Evolutionary conservation across 2,797 vertebrate genomes (phyloP).

Genomic region (Pantherophis alleghaniensis): DNA sequence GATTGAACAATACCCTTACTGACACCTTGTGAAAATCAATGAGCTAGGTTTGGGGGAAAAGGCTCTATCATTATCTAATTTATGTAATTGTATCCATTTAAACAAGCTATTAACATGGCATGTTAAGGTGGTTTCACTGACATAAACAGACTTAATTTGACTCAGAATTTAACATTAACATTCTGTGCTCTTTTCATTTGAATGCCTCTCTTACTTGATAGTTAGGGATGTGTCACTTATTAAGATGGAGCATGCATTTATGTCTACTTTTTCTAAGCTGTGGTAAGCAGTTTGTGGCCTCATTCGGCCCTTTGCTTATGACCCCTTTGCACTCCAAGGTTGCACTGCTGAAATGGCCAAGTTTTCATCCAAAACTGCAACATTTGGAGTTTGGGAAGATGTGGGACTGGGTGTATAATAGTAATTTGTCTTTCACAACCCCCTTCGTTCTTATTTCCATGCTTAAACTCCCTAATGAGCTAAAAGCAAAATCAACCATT

Average conservation of each 20-base stretch:
- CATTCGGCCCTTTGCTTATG: background rate
- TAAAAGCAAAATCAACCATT: background rate
- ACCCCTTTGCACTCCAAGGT: background rate
- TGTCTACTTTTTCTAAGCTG: background rate
- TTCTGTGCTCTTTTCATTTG: background rate
- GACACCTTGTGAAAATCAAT: background rate
- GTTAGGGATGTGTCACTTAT: background rate
- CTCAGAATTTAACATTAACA: slow-evolving; percentile 17
- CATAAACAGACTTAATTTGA: background rate
- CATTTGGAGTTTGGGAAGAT: background rate
- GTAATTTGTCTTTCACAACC: background rate
- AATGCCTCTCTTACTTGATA: background rate
- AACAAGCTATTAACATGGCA: background rate
- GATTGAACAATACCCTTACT: background rate
- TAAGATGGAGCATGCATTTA: background rate
- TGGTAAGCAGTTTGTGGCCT: background rate
- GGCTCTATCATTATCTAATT: background rate
- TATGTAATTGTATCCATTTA: slow-evolving; percentile 7
- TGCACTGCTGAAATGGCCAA: background rate
- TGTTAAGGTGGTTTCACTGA: background rate
- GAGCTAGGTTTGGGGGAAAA: background rate
- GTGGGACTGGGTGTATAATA: background rate
- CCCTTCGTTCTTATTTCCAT: background rate
- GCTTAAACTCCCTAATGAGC: background rate
- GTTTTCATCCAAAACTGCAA: background rate